Percentiles rank a stretch among this genome's conserved stretches.
Evolutionary conservation across 1,140 invertebrate species (phyloP).

Genomic region (Lordiphosa stackelbergi): DNA sequence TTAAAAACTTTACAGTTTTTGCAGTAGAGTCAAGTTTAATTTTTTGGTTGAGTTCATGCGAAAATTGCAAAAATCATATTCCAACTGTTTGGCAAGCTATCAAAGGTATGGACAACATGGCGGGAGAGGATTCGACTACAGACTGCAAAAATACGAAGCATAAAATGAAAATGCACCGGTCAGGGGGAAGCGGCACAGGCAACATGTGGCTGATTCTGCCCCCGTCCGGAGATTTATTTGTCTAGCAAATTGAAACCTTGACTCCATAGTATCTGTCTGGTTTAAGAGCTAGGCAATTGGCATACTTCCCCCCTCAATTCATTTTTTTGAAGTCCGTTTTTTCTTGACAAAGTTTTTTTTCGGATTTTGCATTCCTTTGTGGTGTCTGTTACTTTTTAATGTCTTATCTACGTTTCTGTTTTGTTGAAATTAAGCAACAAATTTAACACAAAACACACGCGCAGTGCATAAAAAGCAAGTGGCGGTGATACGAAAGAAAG

Average conservation of each 20-base stretch:
- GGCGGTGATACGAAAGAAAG: constrained; percentile 21
- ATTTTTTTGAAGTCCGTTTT: not conserved
- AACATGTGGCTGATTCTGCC: constrained; percentile 44
- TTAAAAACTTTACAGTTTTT: constrained; percentile 74
- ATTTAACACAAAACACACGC: constrained; percentile 63
- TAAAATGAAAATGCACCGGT: constrained; percentile 41
- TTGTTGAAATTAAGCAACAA: constrained; percentile 51
- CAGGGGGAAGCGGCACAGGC: not conserved
- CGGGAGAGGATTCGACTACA: not conserved
- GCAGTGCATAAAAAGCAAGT: constrained; percentile 66
- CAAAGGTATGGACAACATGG: constrained; percentile 53
- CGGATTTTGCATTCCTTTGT: constrained; percentile 7
- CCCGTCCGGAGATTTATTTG: constrained; percentile 39
- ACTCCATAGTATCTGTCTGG: not conserved
- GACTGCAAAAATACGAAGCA: constrained; percentile 28
- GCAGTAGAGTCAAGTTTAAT: constrained; percentile 70
- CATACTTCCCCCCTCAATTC: constrained; percentile 7
- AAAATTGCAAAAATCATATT: constrained; percentile 75
- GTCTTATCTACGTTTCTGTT: constrained; percentile 47
- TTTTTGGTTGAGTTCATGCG: constrained; percentile 74
- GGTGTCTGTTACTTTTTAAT: constrained; percentile 59
- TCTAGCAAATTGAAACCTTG: constrained; percentile 62
- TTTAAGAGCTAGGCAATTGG: constrained; percentile 18
- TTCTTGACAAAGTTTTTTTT: constrained; percentile 1
- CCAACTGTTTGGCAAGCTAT: constrained; percentile 72